Conservation (phyloP, 92 coral and sea anemone genomes). For the Heliopora coerulea region DNA sequence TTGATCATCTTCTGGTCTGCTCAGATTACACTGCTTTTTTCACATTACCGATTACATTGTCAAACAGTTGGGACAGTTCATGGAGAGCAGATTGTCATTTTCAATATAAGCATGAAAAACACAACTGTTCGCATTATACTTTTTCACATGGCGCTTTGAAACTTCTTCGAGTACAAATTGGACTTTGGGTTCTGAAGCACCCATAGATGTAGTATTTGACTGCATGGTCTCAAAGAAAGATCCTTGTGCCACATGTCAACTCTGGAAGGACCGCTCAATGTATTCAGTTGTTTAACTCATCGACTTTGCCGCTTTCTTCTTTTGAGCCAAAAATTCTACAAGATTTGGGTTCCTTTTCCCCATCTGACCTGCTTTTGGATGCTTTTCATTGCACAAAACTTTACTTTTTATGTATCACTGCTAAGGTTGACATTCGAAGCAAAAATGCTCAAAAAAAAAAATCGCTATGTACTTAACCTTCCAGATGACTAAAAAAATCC, state of each 20-base stretch:
- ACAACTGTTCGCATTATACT: neutral
- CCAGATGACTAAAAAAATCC: no score
- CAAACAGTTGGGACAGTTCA: neutral
- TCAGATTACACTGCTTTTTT: neutral
- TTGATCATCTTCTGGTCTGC: neutral
- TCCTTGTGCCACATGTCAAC: neutral
- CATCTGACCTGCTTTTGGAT: neutral
- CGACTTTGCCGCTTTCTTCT: neutral
- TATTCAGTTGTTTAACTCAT: neutral
- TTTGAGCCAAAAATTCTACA: neutral
- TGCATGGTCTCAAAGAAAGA: neutral
- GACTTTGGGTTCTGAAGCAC: neutral
- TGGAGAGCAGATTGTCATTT: neutral
- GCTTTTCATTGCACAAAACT: neutral
- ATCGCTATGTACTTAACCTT: no score
- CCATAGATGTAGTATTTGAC: neutral
- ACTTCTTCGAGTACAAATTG: neutral
- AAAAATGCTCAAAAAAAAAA: no score
- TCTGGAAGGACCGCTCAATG: neutral
- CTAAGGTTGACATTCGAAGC: no score
- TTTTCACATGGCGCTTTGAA: constrained; percentile 2
- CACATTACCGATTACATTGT: neutral
- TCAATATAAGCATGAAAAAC: neutral
- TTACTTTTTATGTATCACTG: no score
- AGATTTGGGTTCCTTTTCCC: neutral